Base-by-base conservation (phyloP, 2,797 vertebrate genomes). In the Gephyroberyx darwinii region DNA sequence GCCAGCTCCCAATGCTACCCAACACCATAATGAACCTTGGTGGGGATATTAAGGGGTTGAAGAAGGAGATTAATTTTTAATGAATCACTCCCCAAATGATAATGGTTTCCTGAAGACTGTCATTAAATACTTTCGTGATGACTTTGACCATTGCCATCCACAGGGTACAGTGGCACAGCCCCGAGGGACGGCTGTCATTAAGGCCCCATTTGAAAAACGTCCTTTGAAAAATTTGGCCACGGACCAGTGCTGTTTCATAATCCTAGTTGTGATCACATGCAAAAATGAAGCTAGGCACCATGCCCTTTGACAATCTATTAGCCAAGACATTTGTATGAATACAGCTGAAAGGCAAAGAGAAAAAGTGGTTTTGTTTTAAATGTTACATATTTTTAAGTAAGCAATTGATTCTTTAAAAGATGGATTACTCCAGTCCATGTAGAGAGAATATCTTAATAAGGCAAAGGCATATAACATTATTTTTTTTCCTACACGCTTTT, bases 41-140 rank as follows among this genome's bases (percentile, higher is more conserved):
- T 76, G 37, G 59, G 35, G 68, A 85, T 86, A 75, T 81, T 86
- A 80, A 71, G 58, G 52, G 79, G 69, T 65, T 63, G 80, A 77
- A 78, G 74, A 66, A 82, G 65, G 64, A 84, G 74, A 91, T 90
- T 71, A 83, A 87, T 86, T 86, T 88, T 88, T 88, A 86, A 86
- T 89, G 82, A 89, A 89, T 85, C 56, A 45, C 74, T 83, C 77
- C 75, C 77, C 33, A 80, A 81, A 88, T 78, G 84, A 86, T 89
- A 83, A 86, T 84, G 74, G 74, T 78, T 85, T 88, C 77, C 80
- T 52, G 75, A 85, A 83, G 75, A 84, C 74, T 78, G 76, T 81
- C 67, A 84, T 88, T 88, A 87, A 86, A 90, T 73, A 75, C 80
- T 75, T 82, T 83, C 83, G 85, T 82, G 76, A 84, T 66, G 75